Conservation (phyloP, 2,797 vertebrate species). For the Ctenopoma kingsleyae region DNA sequence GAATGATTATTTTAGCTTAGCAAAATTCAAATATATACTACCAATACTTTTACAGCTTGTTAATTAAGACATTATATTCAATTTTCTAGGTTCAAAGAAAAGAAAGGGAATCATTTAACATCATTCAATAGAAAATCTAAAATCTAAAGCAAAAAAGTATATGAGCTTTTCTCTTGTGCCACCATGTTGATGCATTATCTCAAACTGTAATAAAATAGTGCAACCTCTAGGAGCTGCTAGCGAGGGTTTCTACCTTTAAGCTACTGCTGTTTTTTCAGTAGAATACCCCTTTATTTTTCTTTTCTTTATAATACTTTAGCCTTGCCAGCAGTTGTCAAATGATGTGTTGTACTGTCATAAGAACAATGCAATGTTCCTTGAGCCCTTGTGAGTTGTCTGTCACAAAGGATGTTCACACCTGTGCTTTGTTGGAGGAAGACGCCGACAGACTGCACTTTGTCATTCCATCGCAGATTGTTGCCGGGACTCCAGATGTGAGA, state of each 20-base stretch:
- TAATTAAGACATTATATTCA: no score
- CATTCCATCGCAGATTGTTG: neutral
- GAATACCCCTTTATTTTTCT: neutral
- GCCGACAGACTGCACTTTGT: neutral
- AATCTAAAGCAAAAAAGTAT: no score
- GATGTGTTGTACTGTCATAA: neutral
- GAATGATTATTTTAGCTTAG: no score
- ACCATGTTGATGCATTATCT: neutral
- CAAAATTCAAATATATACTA: no score
- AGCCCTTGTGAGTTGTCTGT: neutral
- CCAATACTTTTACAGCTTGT: no score
- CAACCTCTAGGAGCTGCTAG: conserved; percentile 7
- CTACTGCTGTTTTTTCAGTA: neutral
- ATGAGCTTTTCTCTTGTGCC: no score
- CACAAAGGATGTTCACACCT: neutral
- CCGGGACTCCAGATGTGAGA: conserved; percentile 24
- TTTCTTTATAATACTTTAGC: neutral
- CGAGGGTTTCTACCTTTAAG: neutral
- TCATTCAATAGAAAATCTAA: no score
- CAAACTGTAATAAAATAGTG: neutral
- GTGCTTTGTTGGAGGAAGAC: neutral
- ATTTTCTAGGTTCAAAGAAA: no score
- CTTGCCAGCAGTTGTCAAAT: neutral
- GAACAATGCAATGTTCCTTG: neutral
- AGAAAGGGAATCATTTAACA: no score